Percentiles rank a stretch among this genome's conserved stretches.
These are phyloP conservation scores for Pseudomyrmex cubaensis DNA, from an alignment of 1,140 invertebrate genomes.

Conservation along the genomic window DNA sequence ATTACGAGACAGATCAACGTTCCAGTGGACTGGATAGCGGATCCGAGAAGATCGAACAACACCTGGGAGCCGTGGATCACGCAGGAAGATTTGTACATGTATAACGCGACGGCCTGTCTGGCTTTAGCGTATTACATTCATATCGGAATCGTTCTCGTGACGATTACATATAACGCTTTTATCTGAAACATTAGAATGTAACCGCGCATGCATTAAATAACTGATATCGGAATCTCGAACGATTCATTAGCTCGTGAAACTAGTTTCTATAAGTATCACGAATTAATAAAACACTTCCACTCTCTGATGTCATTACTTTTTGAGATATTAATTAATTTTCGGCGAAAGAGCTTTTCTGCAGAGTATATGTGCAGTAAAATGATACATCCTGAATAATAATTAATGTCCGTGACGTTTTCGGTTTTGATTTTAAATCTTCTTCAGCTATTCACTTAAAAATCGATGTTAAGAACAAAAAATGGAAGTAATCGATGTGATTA, in stretches of 20 bases:
- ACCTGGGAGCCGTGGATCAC: slow-evolving; percentile 84
- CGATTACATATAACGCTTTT: slow-evolving; percentile 67
- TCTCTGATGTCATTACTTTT: too few relatives aligned
- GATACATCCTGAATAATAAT: too few relatives aligned
- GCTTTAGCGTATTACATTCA: slow-evolving; percentile 74
- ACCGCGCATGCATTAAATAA: not conserved
- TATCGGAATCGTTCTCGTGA: slow-evolving; percentile 73
- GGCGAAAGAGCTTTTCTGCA: too few relatives aligned
- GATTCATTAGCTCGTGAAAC: not conserved
- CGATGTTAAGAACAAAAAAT: too few relatives aligned
- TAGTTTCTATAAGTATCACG: not conserved
- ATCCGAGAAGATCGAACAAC: slow-evolving; percentile 83
- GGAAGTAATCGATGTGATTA: too few relatives aligned
- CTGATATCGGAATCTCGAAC: not conserved
- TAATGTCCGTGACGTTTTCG: too few relatives aligned
- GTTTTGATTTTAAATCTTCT: too few relatives aligned
- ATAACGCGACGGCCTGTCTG: slow-evolving; percentile 70
- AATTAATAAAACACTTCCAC: too few relatives aligned
- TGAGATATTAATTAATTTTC: too few relatives aligned
- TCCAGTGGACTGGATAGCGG: slow-evolving; percentile 81
- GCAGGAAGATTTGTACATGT: slow-evolving; percentile 54
- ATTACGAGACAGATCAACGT: slow-evolving; percentile 78
- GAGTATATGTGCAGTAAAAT: too few relatives aligned
- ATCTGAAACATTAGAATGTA: slow-evolving; percentile 66
- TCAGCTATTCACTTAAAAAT: too few relatives aligned